Base-by-base conservation (phyloP, 2,797 vertebrate genomes). In the Rhinella marina region DNA sequence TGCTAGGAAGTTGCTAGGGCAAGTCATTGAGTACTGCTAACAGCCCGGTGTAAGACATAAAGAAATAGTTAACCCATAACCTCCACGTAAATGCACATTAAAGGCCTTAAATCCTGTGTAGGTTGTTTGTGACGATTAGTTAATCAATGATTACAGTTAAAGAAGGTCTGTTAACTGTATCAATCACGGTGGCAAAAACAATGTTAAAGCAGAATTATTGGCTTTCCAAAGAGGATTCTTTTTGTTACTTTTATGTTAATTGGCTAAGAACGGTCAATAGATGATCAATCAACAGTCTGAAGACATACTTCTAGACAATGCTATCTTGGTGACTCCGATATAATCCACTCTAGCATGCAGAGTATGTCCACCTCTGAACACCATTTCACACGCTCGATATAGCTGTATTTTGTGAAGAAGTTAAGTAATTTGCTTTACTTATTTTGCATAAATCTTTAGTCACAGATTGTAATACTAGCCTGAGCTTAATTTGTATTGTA, bases 11-110 rank as follows among this genome's bases (percentile, higher is more conserved):
- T 27, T 70, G 68, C 68, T 54, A 66, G 10, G 48, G 29, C 9
- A 61, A 85, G 48, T 77, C 76, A 25, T 85, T 27, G 19, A 76
- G 23, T 73, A 21, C 29, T 48, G 56, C 41, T 23, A 50, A 64
- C 32, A 50, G 32, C 32, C 66, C 0, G n/a, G 59, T 7, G 41
- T 62, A 25, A 50, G 12, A 27, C 41, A 48, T 17, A 81, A 64
- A 48, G 25, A 50, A 50, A 64, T 64, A 21, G 57, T 50, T 11
- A 50, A 25, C 32, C 12, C 32, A n/a, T 62, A 64, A 48, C 21
- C 79, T 48, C 16, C 29, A 23, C 13, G 7, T 41, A 80, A 79
- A 8, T 21, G 9, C 27, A 61, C 8, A 79, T 32, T 59, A 21
- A 73, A 77, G 48, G 23, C 50, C 54, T 54, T 77, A 29, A 32